Percentiles rank a stretch among this genome's conserved stretches.
Conservation (phyloP, 2,888 invertebrate species). For the Xestia sexstrigata region DNA sequence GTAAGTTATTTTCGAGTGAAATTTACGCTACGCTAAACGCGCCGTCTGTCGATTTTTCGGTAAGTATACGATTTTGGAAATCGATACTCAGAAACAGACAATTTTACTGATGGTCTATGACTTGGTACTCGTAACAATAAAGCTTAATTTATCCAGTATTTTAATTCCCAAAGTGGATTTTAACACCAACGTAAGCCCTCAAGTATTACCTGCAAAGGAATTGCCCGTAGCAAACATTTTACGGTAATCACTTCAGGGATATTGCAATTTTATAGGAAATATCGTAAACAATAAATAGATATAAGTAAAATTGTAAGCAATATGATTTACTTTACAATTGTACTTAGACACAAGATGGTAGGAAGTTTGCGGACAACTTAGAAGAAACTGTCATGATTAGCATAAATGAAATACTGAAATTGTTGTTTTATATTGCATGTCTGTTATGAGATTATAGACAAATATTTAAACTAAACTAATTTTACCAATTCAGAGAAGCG, state of each 20-base stretch:
- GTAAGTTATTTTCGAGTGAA: constrained; percentile 47
- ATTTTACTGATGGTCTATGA: constrained; percentile 24
- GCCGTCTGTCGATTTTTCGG: constrained; percentile 31
- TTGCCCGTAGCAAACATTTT: constrained; percentile 61
- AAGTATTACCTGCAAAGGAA: constrained; percentile 48
- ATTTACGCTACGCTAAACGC: constrained; percentile 24
- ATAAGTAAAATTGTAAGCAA: constrained; percentile 71
- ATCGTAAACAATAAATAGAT: constrained; percentile 67
- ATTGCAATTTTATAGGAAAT: constrained; percentile 59
- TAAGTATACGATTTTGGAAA: constrained; percentile 51
- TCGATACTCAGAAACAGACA: constrained; percentile 41
- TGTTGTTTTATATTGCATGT: constrained; percentile 60
- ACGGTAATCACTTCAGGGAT: constrained; percentile 55
- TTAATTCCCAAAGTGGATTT: constrained; percentile 49
- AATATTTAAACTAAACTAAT: constrained; percentile 56
- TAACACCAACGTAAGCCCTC: constrained; percentile 33
- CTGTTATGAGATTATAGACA: constrained; percentile 53
- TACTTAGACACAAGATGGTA: constrained; percentile 56
- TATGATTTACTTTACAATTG: constrained; percentile 64
- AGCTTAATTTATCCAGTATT: constrained; percentile 59
- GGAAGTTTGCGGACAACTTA: constrained; percentile 48
- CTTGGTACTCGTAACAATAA: constrained; percentile 35
- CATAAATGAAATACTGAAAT: constrained; percentile 40
- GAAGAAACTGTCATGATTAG: constrained; percentile 54
- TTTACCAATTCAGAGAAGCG: constrained; percentile 49